phyloP scores from a whole-genome alignment of 2,888 invertebrate species.

The Hypselothyrea guttata region DNA sequence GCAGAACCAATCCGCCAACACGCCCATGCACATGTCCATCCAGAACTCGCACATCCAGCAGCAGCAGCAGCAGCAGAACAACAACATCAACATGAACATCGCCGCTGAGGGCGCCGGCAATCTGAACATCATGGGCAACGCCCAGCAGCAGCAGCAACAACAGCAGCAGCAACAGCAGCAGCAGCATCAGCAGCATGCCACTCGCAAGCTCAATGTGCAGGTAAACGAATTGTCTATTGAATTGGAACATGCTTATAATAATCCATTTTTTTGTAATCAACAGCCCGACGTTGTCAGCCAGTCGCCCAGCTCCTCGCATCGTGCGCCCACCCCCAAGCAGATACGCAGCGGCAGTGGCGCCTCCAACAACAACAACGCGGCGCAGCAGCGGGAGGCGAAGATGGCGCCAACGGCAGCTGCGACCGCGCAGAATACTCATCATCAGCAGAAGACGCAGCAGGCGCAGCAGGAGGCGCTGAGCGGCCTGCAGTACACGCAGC shows the following conservation, averaged over 20 bases:
- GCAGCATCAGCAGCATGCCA: conserved; percentile 69
- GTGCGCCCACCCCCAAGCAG: conserved; percentile 81
- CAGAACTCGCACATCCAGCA: conserved; percentile 86
- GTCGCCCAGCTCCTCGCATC: conserved; percentile 72
- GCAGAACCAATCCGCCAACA: conserved; percentile 84
- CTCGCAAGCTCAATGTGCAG: conserved; percentile 79
- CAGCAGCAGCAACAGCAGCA: too few relatives aligned
- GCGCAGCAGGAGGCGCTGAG: conserved; percentile 80
- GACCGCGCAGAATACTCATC: conserved; percentile 61
- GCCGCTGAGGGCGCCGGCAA: conserved; percentile 81
- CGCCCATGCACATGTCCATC: conserved; percentile 83
- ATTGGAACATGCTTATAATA: neutral
- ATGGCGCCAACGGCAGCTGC: conserved; percentile 70
- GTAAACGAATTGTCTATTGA: conserved; percentile 39
- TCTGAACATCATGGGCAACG: conserved; percentile 76
- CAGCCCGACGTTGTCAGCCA: conserved; percentile 71
- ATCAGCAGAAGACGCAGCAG: conserved; percentile 75
- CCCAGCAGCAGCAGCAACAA: conserved; percentile 70
- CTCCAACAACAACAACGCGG: conserved; percentile 43
- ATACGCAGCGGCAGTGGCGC: conserved; percentile 76
- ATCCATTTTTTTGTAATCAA: too few relatives aligned
- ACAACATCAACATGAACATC: conserved; percentile 71
- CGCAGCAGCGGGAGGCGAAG: conserved; percentile 79
- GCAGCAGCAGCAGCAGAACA: conserved; percentile 79
- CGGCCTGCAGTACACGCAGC: conserved; percentile 73